phyloP scores from a whole-genome alignment of 2,113 vertebrate species.

The Struthidea cinerea region DNA sequence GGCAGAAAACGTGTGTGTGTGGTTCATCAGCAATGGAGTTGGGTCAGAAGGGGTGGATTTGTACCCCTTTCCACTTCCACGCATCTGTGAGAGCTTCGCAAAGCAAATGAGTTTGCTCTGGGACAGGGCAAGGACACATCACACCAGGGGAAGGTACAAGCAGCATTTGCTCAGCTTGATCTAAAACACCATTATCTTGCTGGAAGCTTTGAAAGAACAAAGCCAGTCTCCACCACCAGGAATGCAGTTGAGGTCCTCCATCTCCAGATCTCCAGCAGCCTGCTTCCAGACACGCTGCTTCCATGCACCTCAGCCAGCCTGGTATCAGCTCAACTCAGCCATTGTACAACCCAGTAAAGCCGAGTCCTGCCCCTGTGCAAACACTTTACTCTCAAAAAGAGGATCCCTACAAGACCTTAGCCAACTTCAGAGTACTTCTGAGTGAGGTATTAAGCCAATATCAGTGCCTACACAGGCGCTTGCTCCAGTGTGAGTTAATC shows the following conservation, averaged over 20 bases:
- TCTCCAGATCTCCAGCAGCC: neutral
- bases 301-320: neutral
- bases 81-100: neutral
- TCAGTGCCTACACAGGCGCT: neutral
- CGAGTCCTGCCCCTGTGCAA: neutral
- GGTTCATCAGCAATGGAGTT: neutral
- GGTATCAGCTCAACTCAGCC: neutral
- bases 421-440: constrained; percentile 33
- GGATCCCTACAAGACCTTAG: constrained; percentile 3
- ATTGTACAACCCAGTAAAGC: neutral
- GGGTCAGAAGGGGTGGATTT: neutral
- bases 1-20: neutral
- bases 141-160: neutral
- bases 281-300: rapidly evolving
- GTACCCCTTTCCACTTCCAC: neutral
- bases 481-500: constrained; percentile 9
- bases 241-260: neutral
- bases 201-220: neutral
- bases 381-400: constrained; percentile 17
- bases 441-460: constrained; percentile 17
- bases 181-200: neutral
- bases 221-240: neutral
- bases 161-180: neutral
- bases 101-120: constrained; percentile 22
- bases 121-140: neutral